Evolutionary conservation across 1,140 invertebrate species (phyloP).

Genomic region (Drosophila erecta): DNA sequence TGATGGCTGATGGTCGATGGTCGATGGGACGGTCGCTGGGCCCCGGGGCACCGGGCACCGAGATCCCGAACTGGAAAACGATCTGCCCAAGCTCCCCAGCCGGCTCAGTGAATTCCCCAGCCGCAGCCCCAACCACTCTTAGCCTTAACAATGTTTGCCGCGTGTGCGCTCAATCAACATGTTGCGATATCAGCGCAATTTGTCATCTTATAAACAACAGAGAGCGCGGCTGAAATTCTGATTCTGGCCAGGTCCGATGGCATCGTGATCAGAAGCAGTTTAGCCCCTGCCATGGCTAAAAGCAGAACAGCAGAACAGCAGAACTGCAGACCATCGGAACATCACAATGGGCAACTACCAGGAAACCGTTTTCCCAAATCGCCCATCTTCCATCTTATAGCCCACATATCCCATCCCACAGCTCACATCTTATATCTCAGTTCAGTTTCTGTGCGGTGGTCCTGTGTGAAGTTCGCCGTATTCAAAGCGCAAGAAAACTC

Average conservation of each 20-base stretch:
- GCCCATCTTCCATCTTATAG: slow-evolving; percentile 15
- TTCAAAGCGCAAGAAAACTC: slow-evolving; percentile 80
- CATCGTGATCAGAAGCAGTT: slow-evolving; percentile 30
- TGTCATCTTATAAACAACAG: slow-evolving; percentile 79
- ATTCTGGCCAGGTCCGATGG: not conserved
- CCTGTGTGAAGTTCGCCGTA: slow-evolving; percentile 80
- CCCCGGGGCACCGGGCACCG: slow-evolving; percentile 22
- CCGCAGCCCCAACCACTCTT: not conserved
- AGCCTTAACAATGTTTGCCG: slow-evolving; percentile 70
- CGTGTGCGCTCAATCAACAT: slow-evolving; percentile 82
- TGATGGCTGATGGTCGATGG: slow-evolving; percentile 7
- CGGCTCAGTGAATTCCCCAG: not conserved
- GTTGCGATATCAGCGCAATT: slow-evolving; percentile 82
- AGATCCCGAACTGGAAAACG: slow-evolving; percentile 30
- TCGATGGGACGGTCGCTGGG: slow-evolving; percentile 6
- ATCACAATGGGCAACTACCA: slow-evolving; percentile 58
- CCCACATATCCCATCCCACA: slow-evolving; percentile 14
- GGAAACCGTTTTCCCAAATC: slow-evolving; percentile 66
- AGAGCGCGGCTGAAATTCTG: slow-evolving; percentile 39
- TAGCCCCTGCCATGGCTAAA: slow-evolving; percentile 2
- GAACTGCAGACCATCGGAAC: slow-evolving; percentile 4
- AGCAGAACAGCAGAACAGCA: not conserved
- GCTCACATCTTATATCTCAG: not conserved
- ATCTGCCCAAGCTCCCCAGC: slow-evolving; percentile 13
- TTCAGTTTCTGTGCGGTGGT: slow-evolving; percentile 54